phyloP scores from a whole-genome alignment of 2,888 invertebrate genomes.

The Acanthacorydalis orientalis region DNA sequence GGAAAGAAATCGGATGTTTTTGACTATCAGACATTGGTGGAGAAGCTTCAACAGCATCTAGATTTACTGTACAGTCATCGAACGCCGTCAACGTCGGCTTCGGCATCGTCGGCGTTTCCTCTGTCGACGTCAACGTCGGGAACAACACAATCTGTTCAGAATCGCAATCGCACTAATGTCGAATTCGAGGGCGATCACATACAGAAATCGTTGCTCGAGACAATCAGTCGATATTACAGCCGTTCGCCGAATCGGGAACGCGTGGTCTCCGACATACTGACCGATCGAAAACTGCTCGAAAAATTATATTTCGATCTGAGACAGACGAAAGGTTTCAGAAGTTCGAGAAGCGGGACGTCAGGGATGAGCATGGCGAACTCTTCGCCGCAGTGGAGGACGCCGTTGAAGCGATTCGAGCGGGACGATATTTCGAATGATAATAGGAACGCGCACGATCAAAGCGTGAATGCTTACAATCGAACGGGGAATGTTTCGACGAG shows the following conservation, averaged over 20 bases:
- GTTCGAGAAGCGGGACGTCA: constrained; percentile 19
- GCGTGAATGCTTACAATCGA: no score
- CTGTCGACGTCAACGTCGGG: constrained; percentile 3
- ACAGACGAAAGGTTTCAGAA: constrained; percentile 41
- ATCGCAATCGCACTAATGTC: constrained; percentile 10
- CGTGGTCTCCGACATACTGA: constrained; percentile 54
- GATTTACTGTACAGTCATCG: constrained; percentile 16
- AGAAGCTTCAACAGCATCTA: constrained; percentile 42
- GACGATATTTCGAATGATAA: no score
- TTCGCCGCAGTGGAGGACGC: constrained; percentile 14
- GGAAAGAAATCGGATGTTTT: constrained; percentile 15
- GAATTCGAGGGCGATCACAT: constrained; percentile 32
- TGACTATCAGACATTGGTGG: constrained; percentile 46
- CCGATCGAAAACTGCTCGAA: constrained; percentile 55
- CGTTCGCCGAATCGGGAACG: constrained; percentile 46
- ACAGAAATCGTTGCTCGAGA: constrained; percentile 44
- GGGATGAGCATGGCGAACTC: constrained; percentile 12
- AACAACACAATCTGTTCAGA: constrained; percentile 1
- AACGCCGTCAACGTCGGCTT: constrained; percentile 7
- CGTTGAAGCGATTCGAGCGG: constrained; percentile 7
- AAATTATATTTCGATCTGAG: constrained; percentile 56
- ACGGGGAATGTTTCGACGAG: no score
- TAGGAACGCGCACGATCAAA: no score
- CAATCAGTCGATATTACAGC: constrained; percentile 47
- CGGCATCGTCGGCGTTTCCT: constrained; percentile 6